A percentile compares a stretch with the other conserved stretches of the same genome.
Conservation (phyloP, 2,113 vertebrate species). For the Psilopogon haemacephalus region DNA sequence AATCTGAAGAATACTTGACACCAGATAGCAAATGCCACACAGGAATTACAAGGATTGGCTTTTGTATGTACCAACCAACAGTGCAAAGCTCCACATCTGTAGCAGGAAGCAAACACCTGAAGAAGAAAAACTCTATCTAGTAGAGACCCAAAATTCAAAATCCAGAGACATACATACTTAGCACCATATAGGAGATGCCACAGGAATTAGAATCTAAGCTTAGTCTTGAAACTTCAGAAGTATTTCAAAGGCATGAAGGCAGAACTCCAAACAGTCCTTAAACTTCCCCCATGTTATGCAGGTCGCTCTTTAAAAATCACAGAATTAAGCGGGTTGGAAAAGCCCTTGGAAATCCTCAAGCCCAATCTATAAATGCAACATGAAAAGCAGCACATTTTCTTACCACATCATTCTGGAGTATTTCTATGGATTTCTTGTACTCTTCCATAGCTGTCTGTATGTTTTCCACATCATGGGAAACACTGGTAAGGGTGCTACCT, state of each 20-base stretch:
- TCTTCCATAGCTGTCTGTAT: conserved; percentile 86
- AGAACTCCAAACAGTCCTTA: background rate
- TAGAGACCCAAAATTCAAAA: background rate
- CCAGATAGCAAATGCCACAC: too few relatives aligned
- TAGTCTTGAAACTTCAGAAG: background rate
- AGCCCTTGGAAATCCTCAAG: too few relatives aligned
- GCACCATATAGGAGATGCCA: too few relatives aligned
- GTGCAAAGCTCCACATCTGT: background rate
- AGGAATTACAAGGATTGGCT: too few relatives aligned
- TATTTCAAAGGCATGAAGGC: background rate
- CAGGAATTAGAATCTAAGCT: too few relatives aligned
- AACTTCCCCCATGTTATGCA: background rate
- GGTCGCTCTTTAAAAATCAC: background rate
- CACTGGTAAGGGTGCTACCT: conserved; percentile 92
- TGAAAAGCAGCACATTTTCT: conserved; percentile 36
- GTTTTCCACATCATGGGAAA: conserved; percentile 90
- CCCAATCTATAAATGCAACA: background rate
- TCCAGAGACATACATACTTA: background rate
- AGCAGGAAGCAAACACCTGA: background rate
- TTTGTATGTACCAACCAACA: too few relatives aligned
- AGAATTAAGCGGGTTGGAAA: too few relatives aligned
- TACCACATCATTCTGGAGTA: conserved; percentile 82
- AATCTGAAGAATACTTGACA: too few relatives aligned
- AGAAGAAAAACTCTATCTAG: rapidly evolving
- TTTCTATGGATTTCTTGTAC: conserved; percentile 81